These are phyloP conservation scores for Pollenia amentaria DNA, from an alignment of 2,888 invertebrate genomes.

Conservation along the genomic window DNA sequence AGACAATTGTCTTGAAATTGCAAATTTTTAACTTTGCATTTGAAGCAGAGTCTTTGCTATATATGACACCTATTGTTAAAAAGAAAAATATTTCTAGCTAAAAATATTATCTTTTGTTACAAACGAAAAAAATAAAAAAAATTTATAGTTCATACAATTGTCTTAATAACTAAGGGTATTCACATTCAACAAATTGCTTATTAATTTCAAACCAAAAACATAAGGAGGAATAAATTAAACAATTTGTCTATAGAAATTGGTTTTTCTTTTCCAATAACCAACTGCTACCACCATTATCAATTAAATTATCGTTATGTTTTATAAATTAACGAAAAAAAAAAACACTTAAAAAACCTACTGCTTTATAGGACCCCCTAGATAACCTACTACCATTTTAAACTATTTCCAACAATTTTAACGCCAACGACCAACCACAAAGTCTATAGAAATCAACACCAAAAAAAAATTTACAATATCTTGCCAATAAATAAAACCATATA, in stretches of 20 bases:
- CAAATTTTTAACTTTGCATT: conserved; percentile 3
- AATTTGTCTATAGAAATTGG: conserved; percentile 61
- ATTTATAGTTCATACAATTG: conserved; percentile 5
- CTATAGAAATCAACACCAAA: conserved; percentile 49
- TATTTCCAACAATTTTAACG: conserved; percentile 62
- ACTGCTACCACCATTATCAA: conserved; percentile 17
- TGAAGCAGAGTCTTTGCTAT: background rate
- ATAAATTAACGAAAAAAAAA: conserved; percentile 4
- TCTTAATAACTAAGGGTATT: conserved; percentile 20
- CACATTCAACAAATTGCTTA: background rate
- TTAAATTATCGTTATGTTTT: conserved; percentile 47
- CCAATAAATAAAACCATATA: conserved; percentile 58
- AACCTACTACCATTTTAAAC: conserved; percentile 61
- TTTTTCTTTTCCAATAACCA: conserved; percentile 17
- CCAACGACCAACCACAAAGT: conserved; percentile 65
- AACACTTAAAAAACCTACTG: conserved; percentile 37
- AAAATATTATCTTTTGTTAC: conserved; percentile 38
- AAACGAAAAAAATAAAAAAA: conserved; percentile 18
- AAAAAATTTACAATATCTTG: conserved; percentile 62
- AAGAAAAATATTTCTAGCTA: conserved; percentile 41
- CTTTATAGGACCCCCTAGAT: conserved; percentile 51
- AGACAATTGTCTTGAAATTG: conserved; percentile 24
- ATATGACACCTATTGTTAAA: conserved; percentile 61
- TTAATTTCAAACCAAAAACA: background rate
- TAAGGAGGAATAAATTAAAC: conserved; percentile 13